These are phyloP conservation scores for Pyralis farinalis DNA, from an alignment of 2,888 invertebrate genomes.

Conservation along the genomic window DNA sequence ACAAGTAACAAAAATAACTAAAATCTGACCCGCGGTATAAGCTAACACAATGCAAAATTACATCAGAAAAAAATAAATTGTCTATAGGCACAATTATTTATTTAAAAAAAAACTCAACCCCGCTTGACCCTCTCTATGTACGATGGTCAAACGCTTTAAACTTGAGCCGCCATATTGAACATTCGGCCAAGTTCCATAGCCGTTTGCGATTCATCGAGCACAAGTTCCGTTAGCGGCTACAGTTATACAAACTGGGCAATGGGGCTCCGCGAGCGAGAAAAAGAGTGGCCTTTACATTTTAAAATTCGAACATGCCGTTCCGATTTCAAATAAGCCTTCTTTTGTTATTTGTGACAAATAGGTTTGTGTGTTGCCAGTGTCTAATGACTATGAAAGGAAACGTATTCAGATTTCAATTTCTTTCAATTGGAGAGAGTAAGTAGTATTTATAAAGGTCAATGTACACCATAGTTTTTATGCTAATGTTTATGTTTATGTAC, in stretches of 20 bases:
- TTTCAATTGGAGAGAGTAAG: too few relatives aligned
- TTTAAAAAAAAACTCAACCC: too few relatives aligned
- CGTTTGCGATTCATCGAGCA: constrained; percentile 28
- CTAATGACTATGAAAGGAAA: constrained; percentile 12
- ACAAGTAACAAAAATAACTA: too few relatives aligned
- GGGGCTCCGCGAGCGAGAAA: constrained; percentile 20
- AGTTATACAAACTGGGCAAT: constrained; percentile 37
- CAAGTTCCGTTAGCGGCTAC: constrained; percentile 33
- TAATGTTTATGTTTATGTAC: too few relatives aligned
- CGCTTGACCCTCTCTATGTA: too few relatives aligned
- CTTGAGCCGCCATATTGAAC: neutral
- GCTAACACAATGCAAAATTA: too few relatives aligned
- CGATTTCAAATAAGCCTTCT: constrained; percentile 28
- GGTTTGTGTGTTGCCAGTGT: constrained; percentile 36
- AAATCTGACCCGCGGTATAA: too few relatives aligned
- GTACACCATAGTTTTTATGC: too few relatives aligned
- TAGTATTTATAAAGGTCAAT: too few relatives aligned
- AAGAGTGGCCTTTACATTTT: constrained; percentile 22
- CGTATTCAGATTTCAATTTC: neutral
- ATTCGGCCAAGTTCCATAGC: constrained; percentile 10
- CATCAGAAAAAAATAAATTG: too few relatives aligned
- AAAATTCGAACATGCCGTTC: constrained; percentile 15
- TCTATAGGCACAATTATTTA: too few relatives aligned
- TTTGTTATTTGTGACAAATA: constrained; percentile 40
- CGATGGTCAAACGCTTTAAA: too few relatives aligned